These are phyloP conservation scores for Limonius californicus DNA, from an alignment of 1,140 invertebrate genomes.

Conservation along the genomic window DNA sequence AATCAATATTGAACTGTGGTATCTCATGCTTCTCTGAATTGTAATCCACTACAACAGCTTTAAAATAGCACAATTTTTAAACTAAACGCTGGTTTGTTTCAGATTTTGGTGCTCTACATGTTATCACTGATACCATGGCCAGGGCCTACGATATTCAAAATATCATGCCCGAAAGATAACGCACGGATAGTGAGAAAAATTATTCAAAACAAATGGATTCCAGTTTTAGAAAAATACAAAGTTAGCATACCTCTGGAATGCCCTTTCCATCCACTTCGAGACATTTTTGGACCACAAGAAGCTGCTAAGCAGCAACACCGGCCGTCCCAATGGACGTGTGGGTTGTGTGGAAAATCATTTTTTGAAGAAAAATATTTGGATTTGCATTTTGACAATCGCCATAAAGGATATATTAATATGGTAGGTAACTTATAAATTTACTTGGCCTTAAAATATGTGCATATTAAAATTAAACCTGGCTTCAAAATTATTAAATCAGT, in stretches of 20 bases:
- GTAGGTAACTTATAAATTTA: constrained; percentile 57
- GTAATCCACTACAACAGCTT: background rate
- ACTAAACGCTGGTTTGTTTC: constrained; percentile 16
- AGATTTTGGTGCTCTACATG: constrained; percentile 75
- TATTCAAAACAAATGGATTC: constrained; percentile 86
- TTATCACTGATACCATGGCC: constrained; percentile 82
- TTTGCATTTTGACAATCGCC: constrained; percentile 85
- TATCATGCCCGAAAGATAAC: constrained; percentile 83
- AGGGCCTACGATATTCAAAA: constrained; percentile 77
- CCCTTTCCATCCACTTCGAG: constrained; percentile 80
- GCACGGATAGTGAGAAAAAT: constrained; percentile 84
- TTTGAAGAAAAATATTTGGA: constrained; percentile 85
- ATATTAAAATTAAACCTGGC: too few relatives aligned
- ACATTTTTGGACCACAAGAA: constrained; percentile 83
- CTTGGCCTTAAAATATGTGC: too few relatives aligned
- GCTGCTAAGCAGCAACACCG: constrained; percentile 75
- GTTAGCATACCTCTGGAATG: constrained; percentile 79
- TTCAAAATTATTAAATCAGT: too few relatives aligned
- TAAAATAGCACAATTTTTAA: background rate
- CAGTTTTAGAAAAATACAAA: constrained; percentile 80
- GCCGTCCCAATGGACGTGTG: constrained; percentile 85
- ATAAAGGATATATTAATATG: constrained; percentile 80
- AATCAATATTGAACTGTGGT: constrained; percentile 9
- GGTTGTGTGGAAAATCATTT: constrained; percentile 89
- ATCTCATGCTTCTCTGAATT: background rate